Conservation (phyloP, 2,113 vertebrate species). For the Nothobranchius kuhntae region DNA sequence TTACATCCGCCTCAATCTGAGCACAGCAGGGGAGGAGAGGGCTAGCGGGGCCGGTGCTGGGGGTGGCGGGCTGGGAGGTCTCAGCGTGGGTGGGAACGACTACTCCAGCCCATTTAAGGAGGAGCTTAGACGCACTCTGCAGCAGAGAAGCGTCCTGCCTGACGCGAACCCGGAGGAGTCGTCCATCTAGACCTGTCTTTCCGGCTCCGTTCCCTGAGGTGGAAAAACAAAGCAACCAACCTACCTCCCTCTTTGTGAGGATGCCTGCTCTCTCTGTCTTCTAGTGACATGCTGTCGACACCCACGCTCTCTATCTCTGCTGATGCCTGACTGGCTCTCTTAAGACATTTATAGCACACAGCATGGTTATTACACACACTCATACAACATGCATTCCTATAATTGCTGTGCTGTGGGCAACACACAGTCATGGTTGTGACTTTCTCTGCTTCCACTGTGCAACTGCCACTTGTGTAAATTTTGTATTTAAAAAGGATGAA, state of each 20-base stretch:
- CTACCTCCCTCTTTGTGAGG: conserved; percentile 81
- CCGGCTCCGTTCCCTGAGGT: conserved; percentile 31
- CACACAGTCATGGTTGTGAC: conserved; percentile 46
- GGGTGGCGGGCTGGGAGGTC: conserved; percentile 74
- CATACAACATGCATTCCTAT: conserved; percentile 48
- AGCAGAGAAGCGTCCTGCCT: conserved; percentile 92
- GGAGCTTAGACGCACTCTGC: conserved; percentile 81
- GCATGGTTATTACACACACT: conserved; percentile 68
- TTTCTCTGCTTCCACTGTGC: conserved; percentile 64
- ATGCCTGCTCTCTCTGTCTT: conserved; percentile 65
- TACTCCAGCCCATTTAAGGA: conserved; percentile 83
- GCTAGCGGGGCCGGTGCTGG: conserved; percentile 82
- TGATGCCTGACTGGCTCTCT: conserved; percentile 71
- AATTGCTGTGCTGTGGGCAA: conserved; percentile 55
- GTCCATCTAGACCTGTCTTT: conserved; percentile 82
- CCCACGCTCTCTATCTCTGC: conserved; percentile 53
- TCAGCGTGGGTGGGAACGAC: conserved; percentile 75
- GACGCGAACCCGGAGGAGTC: conserved; percentile 98
- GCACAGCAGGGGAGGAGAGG: conserved; percentile 85
- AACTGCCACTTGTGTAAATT: conserved; percentile 68
- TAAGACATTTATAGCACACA: conserved; percentile 68
- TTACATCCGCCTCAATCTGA: conserved; percentile 93
- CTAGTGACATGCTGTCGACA: conserved; percentile 49
- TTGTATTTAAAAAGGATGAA: conserved; percentile 64
- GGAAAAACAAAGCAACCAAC: conserved; percentile 70